Evolutionary conservation across 2,888 invertebrate species (phyloP), one percentile per base, ranked within the genome.

Genomic region (Rhyacophila evoluta): DNA sequence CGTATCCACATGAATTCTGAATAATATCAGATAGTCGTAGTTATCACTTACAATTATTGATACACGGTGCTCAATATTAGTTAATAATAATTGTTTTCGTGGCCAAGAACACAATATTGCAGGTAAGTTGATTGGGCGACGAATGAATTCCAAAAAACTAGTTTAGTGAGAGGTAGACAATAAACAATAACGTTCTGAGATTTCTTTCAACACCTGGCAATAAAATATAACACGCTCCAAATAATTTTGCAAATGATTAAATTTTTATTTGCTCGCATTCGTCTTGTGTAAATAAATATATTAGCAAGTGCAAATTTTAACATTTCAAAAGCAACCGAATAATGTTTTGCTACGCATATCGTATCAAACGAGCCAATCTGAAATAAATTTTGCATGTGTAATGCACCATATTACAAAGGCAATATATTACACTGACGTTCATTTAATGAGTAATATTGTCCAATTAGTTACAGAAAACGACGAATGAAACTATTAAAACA

Each of bases 181-280:
- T 55, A 55, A 19, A n/a, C n/a, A n/a, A n/a, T n/a, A n/a, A n/a
- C n/a, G n/a, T n/a, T 33, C 2, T 6, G 25, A 55, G 19, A 55
- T 15, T 15, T 55, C 19, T 55, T 55, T 55, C 55, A 19, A 1
- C 19, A 55, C 10, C 55, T 6, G 10, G 25, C 55, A 12, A 25
- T 55, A 55, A 55, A 33, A 55, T 55, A 15, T 55, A 55, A 10
- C 55, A 55, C 55, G 55, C 55, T 55, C 55, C 55, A 55, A 55
- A 55, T 19, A 55, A 1, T 55, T 55, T 55, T 55, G 41, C 25
- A 55, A 55, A 55, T 55, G 19, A 55, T 25, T 25, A 8, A 25
- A 55, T 25, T 10, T 25, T 25, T 55, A 19, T 25, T 55, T 55
- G 55, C 55, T 55, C 55, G 19, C 10, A 55, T 55, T 55, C 55